Conservation (phyloP, 2,797 vertebrate genomes). For the Pseudomugil tenellus region DNA sequence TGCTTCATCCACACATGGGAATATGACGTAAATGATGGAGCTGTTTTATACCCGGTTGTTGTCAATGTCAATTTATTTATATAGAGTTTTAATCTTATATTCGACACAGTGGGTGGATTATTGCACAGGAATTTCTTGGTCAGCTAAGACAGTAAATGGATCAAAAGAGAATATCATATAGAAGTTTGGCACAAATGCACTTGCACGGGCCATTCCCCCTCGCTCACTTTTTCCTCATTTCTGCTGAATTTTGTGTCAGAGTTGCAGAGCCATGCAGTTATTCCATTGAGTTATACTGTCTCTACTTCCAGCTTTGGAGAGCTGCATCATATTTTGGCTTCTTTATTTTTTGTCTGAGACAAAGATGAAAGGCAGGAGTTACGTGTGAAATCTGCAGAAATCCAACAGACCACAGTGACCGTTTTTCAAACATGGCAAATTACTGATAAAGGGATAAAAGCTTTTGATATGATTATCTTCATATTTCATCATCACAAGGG, state of each 20-base stretch:
- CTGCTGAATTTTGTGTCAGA: conserved; percentile 72
- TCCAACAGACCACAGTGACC: conserved; percentile 30
- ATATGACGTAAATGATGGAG: conserved; percentile 40
- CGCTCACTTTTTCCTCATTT: conserved; percentile 46
- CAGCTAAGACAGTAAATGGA: conserved; percentile 75
- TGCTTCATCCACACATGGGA: conserved; percentile 38
- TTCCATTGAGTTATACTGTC: conserved; percentile 71
- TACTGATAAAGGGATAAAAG: conserved; percentile 40
- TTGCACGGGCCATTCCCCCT: conserved; percentile 31
- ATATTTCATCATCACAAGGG: conserved; percentile 35
- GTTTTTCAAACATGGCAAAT: conserved; percentile 27
- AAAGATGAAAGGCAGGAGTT: conserved; percentile 53
- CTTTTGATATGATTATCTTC: conserved; percentile 32
- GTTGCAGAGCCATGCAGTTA: conserved; percentile 76
- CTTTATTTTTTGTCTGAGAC: conserved; percentile 32
- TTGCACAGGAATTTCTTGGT: conserved; percentile 71
- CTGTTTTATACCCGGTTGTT: conserved; percentile 43
- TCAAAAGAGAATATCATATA: conserved; percentile 70
- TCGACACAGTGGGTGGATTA: conserved; percentile 52
- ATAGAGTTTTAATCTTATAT: conserved; percentile 58
- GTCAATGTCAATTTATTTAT: conserved; percentile 68
- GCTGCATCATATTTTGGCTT: conserved; percentile 51
- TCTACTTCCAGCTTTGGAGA: conserved; percentile 38
- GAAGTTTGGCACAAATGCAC: conserved; percentile 53
- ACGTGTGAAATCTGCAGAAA: conserved; percentile 39